These are phyloP conservation scores for Synodontis membranacea DNA, from an alignment of 2,113 vertebrate genomes.

Conservation along the genomic window DNA sequence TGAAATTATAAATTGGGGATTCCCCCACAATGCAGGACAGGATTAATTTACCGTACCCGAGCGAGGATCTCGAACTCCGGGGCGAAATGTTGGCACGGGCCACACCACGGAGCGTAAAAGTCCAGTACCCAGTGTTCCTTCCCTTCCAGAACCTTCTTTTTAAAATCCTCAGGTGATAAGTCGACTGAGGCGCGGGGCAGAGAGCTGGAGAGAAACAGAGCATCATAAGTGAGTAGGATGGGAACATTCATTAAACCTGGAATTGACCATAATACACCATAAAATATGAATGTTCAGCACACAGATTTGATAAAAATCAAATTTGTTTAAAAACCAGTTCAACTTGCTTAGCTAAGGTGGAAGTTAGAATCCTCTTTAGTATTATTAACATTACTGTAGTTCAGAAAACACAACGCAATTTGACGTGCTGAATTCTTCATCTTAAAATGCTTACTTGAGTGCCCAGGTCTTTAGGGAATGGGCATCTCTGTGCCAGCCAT, in stretches of 20 bases:
- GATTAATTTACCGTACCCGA: constrained; percentile 72
- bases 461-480: constrained; percentile 89
- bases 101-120: constrained; percentile 97
- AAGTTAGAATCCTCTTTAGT: neutral
- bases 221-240: neutral
- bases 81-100: constrained; percentile 92
- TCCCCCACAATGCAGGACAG: neutral
- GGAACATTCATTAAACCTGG: neutral
- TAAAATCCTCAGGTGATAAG: constrained; percentile 86
- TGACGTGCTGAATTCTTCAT: neutral
- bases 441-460: constrained; percentile 76
- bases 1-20: neutral
- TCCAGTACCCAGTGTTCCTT: constrained; percentile 93
- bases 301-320: neutral
- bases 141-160: constrained; percentile 81
- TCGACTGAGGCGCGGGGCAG: constrained; percentile 84
- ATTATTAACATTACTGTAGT: neutral
- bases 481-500: constrained; percentile 89
- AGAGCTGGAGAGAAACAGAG: constrained; percentile 69
- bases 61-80: constrained; percentile 94
- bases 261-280: neutral
- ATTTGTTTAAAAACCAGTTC: neutral
- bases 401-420: neutral
- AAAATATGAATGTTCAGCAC: neutral
- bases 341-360: neutral